A percentile compares a stretch with the other conserved stretches of the same genome.
Evolutionary conservation across 2,888 invertebrate species (phyloP).

Genomic region (Drosophila planitibia): DNA sequence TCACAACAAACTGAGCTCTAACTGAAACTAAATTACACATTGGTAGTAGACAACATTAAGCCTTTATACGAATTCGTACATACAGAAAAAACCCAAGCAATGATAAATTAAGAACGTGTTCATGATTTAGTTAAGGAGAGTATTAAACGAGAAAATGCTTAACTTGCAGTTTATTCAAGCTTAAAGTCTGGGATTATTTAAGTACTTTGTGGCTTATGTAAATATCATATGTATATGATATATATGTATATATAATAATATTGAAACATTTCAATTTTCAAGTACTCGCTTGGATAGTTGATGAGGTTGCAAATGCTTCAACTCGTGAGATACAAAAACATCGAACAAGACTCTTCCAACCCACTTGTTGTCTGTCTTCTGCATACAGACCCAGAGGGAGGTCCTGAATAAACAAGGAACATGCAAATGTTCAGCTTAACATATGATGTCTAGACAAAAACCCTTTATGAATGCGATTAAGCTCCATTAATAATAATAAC

Average conservation of each 20-base stretch:
- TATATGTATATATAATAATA: neutral
- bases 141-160: neutral
- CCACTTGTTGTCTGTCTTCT: neutral
- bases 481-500: neutral
- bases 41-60: neutral
- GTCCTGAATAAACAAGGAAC: neutral
- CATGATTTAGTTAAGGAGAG: neutral
- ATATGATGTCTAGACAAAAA: neutral
- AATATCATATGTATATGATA: neutral
- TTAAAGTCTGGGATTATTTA: neutral
- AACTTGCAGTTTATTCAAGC: neutral
- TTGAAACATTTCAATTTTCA: neutral
- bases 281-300: neutral
- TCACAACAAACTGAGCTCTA: neutral
- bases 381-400: neutral
- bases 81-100: neutral
- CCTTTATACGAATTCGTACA: neutral
- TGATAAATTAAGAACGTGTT: neutral
- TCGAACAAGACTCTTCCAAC: neutral
- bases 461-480: neutral
- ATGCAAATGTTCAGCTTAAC: neutral
- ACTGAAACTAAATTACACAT: slow-evolving; percentile 1
- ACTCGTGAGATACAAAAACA: neutral
- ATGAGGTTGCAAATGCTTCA: neutral
- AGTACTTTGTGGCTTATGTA: neutral